Percentiles rank a stretch among this genome's conserved stretches.
These are phyloP conservation scores for Sebastes hopkinsi DNA, from an alignment of 2,797 vertebrate genomes.

Conservation along the genomic window DNA sequence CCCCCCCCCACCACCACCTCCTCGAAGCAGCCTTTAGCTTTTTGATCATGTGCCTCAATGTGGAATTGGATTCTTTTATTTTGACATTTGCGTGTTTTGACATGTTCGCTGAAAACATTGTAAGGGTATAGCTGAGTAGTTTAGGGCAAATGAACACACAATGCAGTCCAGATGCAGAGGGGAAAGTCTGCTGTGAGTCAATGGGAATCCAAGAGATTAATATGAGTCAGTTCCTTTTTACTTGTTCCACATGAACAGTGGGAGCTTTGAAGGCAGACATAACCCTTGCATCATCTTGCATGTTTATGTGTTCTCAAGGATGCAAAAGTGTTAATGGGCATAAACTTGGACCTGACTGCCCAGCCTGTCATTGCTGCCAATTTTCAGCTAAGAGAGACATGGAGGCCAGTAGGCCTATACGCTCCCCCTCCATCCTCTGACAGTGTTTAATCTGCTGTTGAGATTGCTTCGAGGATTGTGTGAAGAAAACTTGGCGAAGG, in stretches of 20 bases:
- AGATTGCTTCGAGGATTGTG: constrained; percentile 54
- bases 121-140: constrained; percentile 14
- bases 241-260: neutral
- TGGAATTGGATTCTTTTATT: constrained; percentile 15
- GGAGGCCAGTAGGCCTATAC: constrained; percentile 54
- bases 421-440: constrained; percentile 42
- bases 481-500: constrained; percentile 48
- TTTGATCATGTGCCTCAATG: constrained; percentile 8
- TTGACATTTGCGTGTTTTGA: constrained; percentile 49
- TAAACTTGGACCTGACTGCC: constrained; percentile 20
- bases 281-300: no score
- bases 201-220: neutral
- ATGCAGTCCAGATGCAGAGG: constrained; percentile 49
- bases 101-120: constrained; percentile 27
- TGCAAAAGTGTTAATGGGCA: neutral
- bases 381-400: constrained; percentile 44
- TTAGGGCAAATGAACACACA: constrained; percentile 19
- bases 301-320: neutral
- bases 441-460: constrained; percentile 71
- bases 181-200: neutral
- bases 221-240: neutral
- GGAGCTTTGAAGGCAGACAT: neutral
- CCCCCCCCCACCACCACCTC: neutral
- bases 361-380: neutral
- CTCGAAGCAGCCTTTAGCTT: neutral